phyloP scores from a whole-genome alignment of 2,113 vertebrate species.

The Halichoerus grypus region DNA sequence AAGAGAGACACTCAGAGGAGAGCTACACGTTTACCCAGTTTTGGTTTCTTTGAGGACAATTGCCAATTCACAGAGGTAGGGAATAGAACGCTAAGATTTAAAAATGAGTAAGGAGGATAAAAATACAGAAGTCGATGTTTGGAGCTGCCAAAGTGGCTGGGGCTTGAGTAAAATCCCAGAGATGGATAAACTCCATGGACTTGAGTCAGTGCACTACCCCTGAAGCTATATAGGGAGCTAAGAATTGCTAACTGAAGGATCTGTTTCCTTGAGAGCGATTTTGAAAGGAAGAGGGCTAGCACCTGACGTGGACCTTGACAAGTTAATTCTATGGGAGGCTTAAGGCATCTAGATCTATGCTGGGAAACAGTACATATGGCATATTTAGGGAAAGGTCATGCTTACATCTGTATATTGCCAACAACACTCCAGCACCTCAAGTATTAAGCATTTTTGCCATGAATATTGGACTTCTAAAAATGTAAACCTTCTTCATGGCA shows the following conservation, averaged over 20 bases:
- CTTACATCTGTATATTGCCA: neutral
- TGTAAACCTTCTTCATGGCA: neutral
- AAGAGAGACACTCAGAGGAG: neutral
- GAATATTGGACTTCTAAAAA: neutral
- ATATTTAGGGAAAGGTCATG: neutral
- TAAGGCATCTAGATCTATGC: too few species aligned
- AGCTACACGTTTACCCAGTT: neutral
- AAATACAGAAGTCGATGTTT: neutral
- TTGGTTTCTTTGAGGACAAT: neutral
- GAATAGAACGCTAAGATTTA: neutral
- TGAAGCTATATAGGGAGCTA: neutral
- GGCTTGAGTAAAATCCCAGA: neutral
- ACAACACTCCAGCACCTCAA: neutral
- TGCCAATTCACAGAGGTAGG: neutral
- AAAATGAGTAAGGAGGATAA: neutral
- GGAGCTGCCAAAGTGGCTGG: neutral
- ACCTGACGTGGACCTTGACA: neutral
- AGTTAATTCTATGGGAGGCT: neutral
- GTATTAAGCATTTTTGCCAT: neutral
- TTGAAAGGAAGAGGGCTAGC: neutral
- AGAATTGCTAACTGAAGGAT: neutral
- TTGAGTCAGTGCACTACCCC: neutral
- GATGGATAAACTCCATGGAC: neutral
- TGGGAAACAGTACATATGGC: neutral
- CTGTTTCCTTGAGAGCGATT: neutral